Evolutionary conservation across 1,140 invertebrate genomes (phyloP).

Genomic region (Bilobella aurantiaca): DNA sequence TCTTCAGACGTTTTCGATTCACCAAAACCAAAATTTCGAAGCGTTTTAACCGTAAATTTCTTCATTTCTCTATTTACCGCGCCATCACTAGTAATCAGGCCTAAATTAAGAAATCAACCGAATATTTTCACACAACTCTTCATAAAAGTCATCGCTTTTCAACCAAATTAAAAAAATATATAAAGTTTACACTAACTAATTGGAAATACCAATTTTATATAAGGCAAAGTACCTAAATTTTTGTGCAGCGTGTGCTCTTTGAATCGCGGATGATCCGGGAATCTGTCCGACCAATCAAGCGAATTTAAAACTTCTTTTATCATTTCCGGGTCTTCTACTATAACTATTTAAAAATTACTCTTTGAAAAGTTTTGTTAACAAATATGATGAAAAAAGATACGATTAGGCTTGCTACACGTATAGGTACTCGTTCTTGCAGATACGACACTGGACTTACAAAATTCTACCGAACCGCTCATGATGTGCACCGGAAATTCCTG

Average conservation of each 20-base stretch:
- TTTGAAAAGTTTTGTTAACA: not conserved
- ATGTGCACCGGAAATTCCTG: no score
- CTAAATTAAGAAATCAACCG: not conserved
- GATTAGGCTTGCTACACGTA: no score
- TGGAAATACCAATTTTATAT: not conserved
- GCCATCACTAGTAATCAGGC: not conserved
- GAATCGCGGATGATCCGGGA: not conserved
- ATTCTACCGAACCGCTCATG: no score
- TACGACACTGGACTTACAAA: no score
- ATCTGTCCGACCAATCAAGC: not conserved
- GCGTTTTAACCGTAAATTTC: not conserved
- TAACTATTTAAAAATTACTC: not conserved
- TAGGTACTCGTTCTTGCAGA: no score
- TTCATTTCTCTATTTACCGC: not conserved
- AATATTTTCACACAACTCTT: no score
- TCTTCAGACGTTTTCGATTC: slow-evolving; percentile 5
- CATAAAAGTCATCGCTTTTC: no score
- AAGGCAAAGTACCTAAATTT: not conserved
- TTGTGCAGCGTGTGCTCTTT: not conserved
- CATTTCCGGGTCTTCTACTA: not conserved
- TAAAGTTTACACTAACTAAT: no score
- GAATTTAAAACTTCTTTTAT: not conserved
- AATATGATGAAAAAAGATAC: not conserved
- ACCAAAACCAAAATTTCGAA: slow-evolving; percentile 3
- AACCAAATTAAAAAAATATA: no score